Base-by-base conservation (phyloP, 1,140 invertebrate genomes). In the Drosophila ercepeae region DNA sequence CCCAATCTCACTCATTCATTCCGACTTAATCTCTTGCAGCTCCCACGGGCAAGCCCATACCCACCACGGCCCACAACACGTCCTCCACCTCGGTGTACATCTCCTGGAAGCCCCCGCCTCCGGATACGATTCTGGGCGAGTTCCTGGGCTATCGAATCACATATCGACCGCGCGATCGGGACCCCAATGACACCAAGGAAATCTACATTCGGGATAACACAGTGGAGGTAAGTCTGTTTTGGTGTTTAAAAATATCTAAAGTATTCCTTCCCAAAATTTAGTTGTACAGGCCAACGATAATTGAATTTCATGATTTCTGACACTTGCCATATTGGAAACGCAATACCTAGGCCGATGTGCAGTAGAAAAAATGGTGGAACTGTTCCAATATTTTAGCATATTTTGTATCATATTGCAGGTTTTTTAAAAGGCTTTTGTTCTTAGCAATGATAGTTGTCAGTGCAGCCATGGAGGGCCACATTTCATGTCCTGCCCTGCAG, bases 141-240 rank as follows among this genome's bases (percentile, higher is more conserved):
- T 96, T 96, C 91, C 92, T 96, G 7, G 95, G 95, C 55, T 96
- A 96, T 91, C 92, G 94, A 63, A 94, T 96, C 52, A 93, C 94
- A 36, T 95, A 95, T 91, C 91, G 93, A 55, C 94, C 93, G 50
- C 92, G 94, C 59, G 94, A 94, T 79, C 92, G 92, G 75, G 92
- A 91, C 63, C 88, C 92, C 16, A 93, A 94, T 48, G 92, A 92
- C 53, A 93, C 93, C 79, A 94, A 95, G 82, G 94, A 95, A 91
- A 94, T 95, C 91, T 95, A 94, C 90, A 94, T 95, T 84, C 91
- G 94, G 27, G 94, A 95, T 89, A 92, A 93, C 46, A 93, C 93
- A 42, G 93, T 94, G 41, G 93, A 94, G 92, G 94, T 95, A 92
- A 92, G 91, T 21, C 21, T 4, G 2, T 82, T 5, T 1, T 0